A percentile compares a stretch with the other conserved stretches of the same genome.
phyloP scores from a whole-genome alignment of 2,888 invertebrate species.

The Lucinisca nassula region DNA sequence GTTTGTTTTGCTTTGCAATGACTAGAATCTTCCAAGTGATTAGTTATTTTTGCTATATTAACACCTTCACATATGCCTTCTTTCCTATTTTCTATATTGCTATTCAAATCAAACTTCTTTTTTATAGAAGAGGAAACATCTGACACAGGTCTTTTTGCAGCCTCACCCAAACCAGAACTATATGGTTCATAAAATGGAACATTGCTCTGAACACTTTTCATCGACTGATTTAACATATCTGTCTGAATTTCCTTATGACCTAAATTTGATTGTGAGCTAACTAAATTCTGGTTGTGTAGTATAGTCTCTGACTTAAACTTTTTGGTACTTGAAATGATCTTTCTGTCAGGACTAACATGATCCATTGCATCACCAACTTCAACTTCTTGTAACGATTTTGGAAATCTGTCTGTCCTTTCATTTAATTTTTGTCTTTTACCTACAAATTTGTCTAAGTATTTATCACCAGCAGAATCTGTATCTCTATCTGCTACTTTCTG shows the following conservation, averaged over 20 bases:
- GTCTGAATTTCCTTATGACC: conserved; percentile 63
- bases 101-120: neutral
- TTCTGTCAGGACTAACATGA: conserved; percentile 58
- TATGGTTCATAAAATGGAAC: conserved; percentile 64
- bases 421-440: neutral
- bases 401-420: neutral
- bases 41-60: neutral
- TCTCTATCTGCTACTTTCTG: conserved; percentile 6
- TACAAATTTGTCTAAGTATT: conserved; percentile 8
- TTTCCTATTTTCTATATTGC: neutral
- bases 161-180: neutral
- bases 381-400: neutral
- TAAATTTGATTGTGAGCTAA: neutral
- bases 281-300: neutral
- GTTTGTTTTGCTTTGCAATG: conserved; percentile 53
- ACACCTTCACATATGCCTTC: neutral
- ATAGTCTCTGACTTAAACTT: neutral
- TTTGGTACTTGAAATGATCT: conserved; percentile 43
- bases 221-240: conserved; percentile 52
- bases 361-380: conserved; percentile 27
- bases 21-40: neutral
- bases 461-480: neutral
- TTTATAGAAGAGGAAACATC: neutral
- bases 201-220: conserved; percentile 72
- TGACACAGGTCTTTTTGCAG: neutral